Base-by-base conservation (phyloP, 2,797 vertebrate species). In the Sarcophilus harrisii region DNA sequence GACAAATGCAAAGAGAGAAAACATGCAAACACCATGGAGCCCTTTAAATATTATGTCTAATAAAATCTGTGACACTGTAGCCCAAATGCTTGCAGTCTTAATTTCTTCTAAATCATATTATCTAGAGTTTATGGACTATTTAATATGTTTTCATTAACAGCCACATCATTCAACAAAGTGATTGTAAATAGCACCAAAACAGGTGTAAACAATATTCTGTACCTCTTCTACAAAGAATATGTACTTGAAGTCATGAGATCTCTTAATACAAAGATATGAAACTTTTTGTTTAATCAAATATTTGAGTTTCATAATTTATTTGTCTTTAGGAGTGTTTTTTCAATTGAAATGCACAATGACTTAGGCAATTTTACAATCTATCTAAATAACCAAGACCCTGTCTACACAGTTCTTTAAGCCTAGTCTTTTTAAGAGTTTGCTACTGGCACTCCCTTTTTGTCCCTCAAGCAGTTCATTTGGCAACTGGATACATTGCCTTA, bases 281-380 rank as follows among this genome's bases (percentile, higher is more conserved):
- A 92, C 59, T 6, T 30, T 49, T 58, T 11, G 5, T 32, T 91
- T 96, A 54, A 6, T 13, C 12, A 92, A 89, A 58, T 30, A 73
- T 73, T 91, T 58, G 60, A 29, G 29, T 94, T 93, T 91, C 90
- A 52, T 73, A n/a, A 54, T 62, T 81, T 91, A 81, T 93, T 94
- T 54, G 89, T 90, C n/a, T 14, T 58, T 66, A 87, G 38, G 32
- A 87, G 60, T 93, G 32, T 45, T 32, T 91, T 96, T 93, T 73
- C 10, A 95, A 94, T 57, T 90, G 52, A 87, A 90, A 92, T 87
- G 38, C 90, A 91, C 93, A 92, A 87, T 81, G 32, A 94, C 73
- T 57, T 27, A 96, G 92, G 18, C 10, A 92, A 89, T 81, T 21
- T 45, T 49, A 87, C 4, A 87, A 87, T 24, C 24, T 87, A 24